Evolutionary conservation across 2,888 invertebrate species (phyloP).

Genomic region (Cerceris rybyensis): DNA sequence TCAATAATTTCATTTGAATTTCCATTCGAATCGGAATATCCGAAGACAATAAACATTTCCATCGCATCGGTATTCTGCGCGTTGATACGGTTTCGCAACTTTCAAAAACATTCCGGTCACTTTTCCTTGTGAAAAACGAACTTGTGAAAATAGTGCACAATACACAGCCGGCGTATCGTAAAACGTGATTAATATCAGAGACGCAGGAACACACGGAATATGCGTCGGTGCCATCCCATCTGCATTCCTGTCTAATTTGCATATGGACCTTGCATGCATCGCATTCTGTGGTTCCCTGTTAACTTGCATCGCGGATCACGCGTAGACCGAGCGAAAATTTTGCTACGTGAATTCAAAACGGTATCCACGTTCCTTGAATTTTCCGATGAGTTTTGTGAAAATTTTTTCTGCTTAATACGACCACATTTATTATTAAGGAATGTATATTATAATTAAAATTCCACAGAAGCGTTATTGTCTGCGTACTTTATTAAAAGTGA

Average conservation of each 20-base stretch:
- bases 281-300: constrained; percentile 3
- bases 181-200: not conserved
- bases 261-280: not conserved
- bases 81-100: not conserved
- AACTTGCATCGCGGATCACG: not conserved
- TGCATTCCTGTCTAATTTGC: constrained; percentile 5
- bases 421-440: too few species aligned
- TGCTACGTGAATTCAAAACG: not conserved
- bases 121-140: constrained; percentile 1
- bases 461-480: too few species aligned
- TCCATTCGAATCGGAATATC: too few species aligned
- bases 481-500: too few species aligned
- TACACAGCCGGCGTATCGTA: not conserved
- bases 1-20: too few species aligned
- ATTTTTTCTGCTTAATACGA: too few species aligned
- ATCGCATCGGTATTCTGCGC: too few species aligned
- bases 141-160: not conserved
- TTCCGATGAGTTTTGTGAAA: too few species aligned
- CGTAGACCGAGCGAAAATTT: not conserved
- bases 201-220: not conserved
- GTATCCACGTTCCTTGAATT: not conserved
- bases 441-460: too few species aligned
- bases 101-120: not conserved
- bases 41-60: too few species aligned
- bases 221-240: not conserved